phyloP scores from a whole-genome alignment of 2,888 invertebrate genomes.

The Cantharis rustica region DNA sequence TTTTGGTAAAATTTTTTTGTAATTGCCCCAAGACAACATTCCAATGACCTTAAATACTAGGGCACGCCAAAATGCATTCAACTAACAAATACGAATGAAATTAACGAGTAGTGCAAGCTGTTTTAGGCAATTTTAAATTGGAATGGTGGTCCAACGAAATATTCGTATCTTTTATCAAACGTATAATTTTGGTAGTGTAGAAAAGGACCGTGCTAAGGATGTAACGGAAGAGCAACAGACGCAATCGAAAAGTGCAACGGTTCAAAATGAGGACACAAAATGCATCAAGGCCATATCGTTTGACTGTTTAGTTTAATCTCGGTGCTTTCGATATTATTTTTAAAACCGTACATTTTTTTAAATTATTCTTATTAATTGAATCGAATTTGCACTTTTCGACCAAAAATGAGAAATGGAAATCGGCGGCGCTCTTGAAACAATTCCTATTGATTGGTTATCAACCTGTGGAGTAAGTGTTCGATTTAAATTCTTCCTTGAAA shows the following conservation, averaged over 20 bases:
- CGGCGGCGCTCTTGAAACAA: not conserved
- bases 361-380: constrained; percentile 13
- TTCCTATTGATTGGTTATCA: not conserved
- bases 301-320: constrained; percentile 34
- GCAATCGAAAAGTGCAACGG: constrained; percentile 51
- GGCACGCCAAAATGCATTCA: constrained; percentile 37
- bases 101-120: constrained; percentile 36
- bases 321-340: constrained; percentile 14
- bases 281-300: constrained; percentile 54
- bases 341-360: constrained; percentile 15
- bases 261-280: constrained; percentile 56
- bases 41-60: constrained; percentile 41
- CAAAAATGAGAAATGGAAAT: not conserved
- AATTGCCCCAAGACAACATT: constrained; percentile 39
- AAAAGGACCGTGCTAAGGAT: constrained; percentile 13
- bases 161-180: not conserved
- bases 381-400: not conserved
- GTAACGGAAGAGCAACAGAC: constrained; percentile 29
- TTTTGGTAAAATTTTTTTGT: not conserved
- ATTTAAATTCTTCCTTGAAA: not conserved
- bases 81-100: constrained; percentile 40
- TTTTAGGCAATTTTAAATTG: constrained; percentile 24
- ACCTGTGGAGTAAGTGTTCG: not conserved
- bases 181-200: not conserved
- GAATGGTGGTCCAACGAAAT: constrained; percentile 12